Conservation (phyloP, 1,140 invertebrate genomes). For the Sycophaga agraensis region DNA sequence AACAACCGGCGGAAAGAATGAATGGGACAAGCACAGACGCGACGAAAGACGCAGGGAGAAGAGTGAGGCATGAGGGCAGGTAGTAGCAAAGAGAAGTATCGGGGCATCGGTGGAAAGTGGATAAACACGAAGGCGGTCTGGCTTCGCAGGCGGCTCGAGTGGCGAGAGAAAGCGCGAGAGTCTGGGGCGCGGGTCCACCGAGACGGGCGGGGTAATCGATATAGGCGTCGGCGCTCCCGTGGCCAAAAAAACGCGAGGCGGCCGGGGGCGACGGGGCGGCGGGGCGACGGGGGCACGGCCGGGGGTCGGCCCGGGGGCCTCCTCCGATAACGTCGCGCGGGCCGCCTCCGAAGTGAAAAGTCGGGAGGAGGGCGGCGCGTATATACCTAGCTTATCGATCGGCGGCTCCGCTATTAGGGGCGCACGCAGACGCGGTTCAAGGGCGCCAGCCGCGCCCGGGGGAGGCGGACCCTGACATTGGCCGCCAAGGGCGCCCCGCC, state of each 20-base stretch:
- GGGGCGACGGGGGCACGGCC: background rate
- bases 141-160: too few species aligned
- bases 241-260: background rate
- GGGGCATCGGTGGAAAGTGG: too few species aligned
- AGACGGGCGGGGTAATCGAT: too few species aligned
- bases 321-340: background rate
- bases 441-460: background rate
- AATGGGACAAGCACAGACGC: too few species aligned
- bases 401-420: background rate
- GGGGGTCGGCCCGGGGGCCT: background rate
- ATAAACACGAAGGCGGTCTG: too few species aligned
- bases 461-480: constrained; percentile 29
- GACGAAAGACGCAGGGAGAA: too few species aligned
- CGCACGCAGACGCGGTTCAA: constrained; percentile 17
- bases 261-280: background rate
- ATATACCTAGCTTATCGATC: constrained; percentile 20
- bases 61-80: too few species aligned
- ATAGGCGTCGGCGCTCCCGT: too few species aligned
- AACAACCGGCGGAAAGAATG: too few species aligned
- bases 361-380: background rate
- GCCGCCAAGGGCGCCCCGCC: constrained; percentile 18
- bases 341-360: background rate
- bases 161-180: too few species aligned
- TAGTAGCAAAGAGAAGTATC: too few species aligned
- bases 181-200: too few species aligned